phyloP scores from a whole-genome alignment of 23 tunicate genomes.

The Halocynthia aurantium region DNA sequence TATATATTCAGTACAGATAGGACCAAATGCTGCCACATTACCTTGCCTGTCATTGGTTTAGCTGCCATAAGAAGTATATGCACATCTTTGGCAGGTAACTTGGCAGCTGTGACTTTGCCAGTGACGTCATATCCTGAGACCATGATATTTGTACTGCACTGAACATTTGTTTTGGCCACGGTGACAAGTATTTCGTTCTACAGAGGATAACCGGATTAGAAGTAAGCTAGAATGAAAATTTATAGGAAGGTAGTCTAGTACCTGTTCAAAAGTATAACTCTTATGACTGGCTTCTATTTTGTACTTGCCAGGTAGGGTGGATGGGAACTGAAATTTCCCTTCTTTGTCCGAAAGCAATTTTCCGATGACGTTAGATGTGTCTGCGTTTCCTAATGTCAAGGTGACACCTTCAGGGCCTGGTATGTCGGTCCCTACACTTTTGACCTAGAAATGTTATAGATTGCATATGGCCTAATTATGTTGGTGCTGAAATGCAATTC shows the following conservation, averaged over 20 bases:
- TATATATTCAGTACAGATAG: too few species aligned
- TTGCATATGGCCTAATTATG: background rate
- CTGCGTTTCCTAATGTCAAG: constrained; percentile 8
- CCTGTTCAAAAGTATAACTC: constrained; percentile 60
- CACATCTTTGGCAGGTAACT: constrained; percentile 67
- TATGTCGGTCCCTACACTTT: constrained; percentile 3
- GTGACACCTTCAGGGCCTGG: constrained; percentile 68
- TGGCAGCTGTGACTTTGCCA: constrained; percentile 47
- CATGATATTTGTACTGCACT: constrained; percentile 38
- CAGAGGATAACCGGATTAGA: background rate
- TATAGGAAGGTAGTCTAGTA: background rate
- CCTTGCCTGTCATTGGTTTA: constrained; percentile 30
- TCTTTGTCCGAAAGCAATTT: constrained; percentile 27
- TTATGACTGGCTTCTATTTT: constrained; percentile 45
- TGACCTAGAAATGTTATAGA: constrained; percentile 1
- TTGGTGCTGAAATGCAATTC: background rate
- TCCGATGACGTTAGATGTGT: background rate
- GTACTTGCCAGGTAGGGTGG: constrained; percentile 64
- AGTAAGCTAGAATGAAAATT: too few species aligned
- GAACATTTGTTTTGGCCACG: constrained; percentile 41
- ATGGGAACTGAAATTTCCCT: constrained; percentile 52
- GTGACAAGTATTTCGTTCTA: constrained; percentile 24
- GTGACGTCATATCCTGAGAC: constrained; percentile 77
- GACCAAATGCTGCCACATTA: background rate
- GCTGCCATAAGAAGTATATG: constrained; percentile 55